Base-by-base conservation (phyloP, 2,888 invertebrate genomes). In the Pycnomerus fuliginosus region DNA sequence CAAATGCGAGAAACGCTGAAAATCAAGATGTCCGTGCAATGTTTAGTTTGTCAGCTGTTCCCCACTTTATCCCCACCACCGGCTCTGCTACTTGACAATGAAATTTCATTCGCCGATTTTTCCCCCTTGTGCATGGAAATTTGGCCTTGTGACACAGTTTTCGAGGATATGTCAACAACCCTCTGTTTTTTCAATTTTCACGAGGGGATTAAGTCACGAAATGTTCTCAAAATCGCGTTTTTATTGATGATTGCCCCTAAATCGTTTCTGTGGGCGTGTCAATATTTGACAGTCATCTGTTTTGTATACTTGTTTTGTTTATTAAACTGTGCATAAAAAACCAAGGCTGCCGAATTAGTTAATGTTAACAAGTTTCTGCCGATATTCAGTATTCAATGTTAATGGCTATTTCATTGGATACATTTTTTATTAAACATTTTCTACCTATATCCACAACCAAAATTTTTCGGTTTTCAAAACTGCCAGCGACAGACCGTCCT, bases 11-110 rank as follows among this genome's bases (percentile, higher is more conserved):
- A 56, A 55, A 51, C 54, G 56, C 60, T 56, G 53, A 49, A 61
- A 64, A 66, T 60, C 67, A 69, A 70, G 68, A 69, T 69, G 69
- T 69, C 68, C 62, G 60, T 58, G 10, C 27, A 56, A 58, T 67
- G 64, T 69, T 70, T 69, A 61, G 68, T 55, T 64, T 67, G 70
- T 70, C 70, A 70, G 69, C 69, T 70, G 70, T 67, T 69, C 66
- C 68, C 68, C 67, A 59, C 65, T 56, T 47, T 56, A 52, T 55
- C 58, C 58, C 56, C 61, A 50, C 56, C 34, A 44, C 23, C 27
- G 17, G 39, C 39, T 20, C 24, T 37, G 42, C 38, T 27, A 52
- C 50, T 50, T 48, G 53, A 50, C 54, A 55, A 52, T 55, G 55
- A 53, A 56, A 59, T 50, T 22, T 56, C 52, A 65, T 65, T 66